Evolutionary conservation across 2,888 invertebrate species (phyloP).

Genomic region (Cantharis rustica): DNA sequence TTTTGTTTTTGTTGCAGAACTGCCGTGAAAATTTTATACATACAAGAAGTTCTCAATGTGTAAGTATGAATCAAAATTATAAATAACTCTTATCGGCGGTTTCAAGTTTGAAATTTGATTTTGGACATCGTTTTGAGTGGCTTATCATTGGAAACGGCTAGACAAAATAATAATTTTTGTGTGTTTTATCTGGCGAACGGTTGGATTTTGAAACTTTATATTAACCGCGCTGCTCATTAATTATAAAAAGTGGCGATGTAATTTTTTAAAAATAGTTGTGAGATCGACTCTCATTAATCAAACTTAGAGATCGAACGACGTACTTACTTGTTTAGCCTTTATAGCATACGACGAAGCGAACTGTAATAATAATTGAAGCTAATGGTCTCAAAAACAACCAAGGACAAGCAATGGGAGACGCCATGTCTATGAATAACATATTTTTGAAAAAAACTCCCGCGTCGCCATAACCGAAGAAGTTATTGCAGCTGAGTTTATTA

Average conservation of each 20-base stretch:
- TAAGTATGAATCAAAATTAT: not conserved
- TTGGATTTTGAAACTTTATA: not conserved
- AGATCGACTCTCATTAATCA: slow-evolving; percentile 23
- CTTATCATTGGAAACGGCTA: not conserved
- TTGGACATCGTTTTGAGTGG: not conserved
- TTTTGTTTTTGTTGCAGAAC: slow-evolving; percentile 15
- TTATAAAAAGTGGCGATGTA: slow-evolving; percentile 7
- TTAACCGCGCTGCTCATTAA: not conserved
- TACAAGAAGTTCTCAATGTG: slow-evolving; percentile 11
- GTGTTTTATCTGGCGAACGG: not conserved
- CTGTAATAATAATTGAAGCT: slow-evolving; percentile 41
- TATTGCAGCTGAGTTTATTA: not conserved
- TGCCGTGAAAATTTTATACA: slow-evolving; percentile 10
- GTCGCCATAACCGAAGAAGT: slow-evolving; percentile 2
- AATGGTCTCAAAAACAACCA: slow-evolving; percentile 41
- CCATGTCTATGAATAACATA: slow-evolving; percentile 37
- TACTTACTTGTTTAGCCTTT: slow-evolving; percentile 15
- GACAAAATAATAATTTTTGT: not conserved
- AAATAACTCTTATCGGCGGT: not conserved
- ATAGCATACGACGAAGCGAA: slow-evolving; percentile 19
- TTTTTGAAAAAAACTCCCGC: slow-evolving; percentile 16
- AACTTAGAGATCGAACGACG: slow-evolving; percentile 20
- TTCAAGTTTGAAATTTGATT: not conserved
- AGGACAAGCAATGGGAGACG: slow-evolving; percentile 36
- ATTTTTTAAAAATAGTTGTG: slow-evolving; percentile 14